Percentiles rank a stretch among this genome's conserved stretches.
Evolutionary conservation across 2,888 invertebrate species (phyloP).

Genomic region (Pedicia rivosa): DNA sequence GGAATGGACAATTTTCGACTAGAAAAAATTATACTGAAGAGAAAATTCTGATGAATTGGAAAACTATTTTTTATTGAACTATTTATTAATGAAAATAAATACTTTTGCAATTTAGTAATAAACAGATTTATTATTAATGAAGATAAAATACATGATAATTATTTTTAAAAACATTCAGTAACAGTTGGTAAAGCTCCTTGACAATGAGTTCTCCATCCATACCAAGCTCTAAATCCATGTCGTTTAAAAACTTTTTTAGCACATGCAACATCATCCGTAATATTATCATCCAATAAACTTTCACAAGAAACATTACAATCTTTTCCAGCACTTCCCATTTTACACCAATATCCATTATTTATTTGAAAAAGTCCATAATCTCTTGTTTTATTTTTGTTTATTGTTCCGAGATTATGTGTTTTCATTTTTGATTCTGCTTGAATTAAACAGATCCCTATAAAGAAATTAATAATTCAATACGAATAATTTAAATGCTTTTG

Average conservation of each 20-base stretch:
- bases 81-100: too few relatives aligned
- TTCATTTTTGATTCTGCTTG: conserved; percentile 35
- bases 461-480: too few relatives aligned
- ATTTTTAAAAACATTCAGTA: too few relatives aligned
- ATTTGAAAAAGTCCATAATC: conserved; percentile 31
- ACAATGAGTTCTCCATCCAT: conserved; percentile 24
- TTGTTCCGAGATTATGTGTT: conserved; percentile 30
- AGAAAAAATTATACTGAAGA: too few relatives aligned
- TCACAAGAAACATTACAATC: conserved; percentile 24
- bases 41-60: too few relatives aligned
- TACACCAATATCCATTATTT: conserved; percentile 29
- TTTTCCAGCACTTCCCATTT: conserved; percentile 19
- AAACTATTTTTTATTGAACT: too few relatives aligned
- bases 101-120: too few relatives aligned
- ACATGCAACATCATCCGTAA: conserved; percentile 21
- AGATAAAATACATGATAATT: too few relatives aligned
- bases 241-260: conserved; percentile 20
- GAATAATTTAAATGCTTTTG: too few relatives aligned
- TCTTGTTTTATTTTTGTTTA: conserved; percentile 32
- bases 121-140: too few relatives aligned
- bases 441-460: conserved; percentile 37
- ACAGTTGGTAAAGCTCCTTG: too few relatives aligned
- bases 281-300: conserved; percentile 20
- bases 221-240: conserved; percentile 28
- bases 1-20: too few relatives aligned